Percentiles rank a stretch among this genome's conserved stretches.
phyloP scores from a whole-genome alignment of 2,113 vertebrate species.

The Rhinolophus sinicus region DNA sequence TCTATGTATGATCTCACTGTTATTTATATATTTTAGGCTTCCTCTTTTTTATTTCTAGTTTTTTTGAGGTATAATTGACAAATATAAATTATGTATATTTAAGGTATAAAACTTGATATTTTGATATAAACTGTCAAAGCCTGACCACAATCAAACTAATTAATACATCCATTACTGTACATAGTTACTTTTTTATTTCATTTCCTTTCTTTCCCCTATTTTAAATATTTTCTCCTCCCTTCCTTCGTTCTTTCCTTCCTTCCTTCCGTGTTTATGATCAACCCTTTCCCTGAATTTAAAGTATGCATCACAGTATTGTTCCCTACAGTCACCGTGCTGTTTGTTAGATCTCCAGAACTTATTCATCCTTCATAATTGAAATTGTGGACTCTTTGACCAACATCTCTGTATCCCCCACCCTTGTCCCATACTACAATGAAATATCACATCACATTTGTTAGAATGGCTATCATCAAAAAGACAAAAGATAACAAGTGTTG shows the following conservation, averaged over 20 bases:
- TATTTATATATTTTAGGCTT: background rate
- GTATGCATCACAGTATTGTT: too few relatives aligned
- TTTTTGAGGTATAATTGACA: background rate
- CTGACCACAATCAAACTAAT: background rate
- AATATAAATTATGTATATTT: background rate
- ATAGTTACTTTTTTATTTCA: background rate
- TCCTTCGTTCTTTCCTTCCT: background rate
- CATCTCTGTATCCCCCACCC: background rate
- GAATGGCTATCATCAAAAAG: background rate
- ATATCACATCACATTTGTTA: background rate
- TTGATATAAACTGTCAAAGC: background rate
- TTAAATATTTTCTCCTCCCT: background rate
- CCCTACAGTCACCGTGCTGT: background rate
- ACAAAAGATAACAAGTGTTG: background rate
- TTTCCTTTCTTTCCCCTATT: background rate
- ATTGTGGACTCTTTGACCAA: background rate
- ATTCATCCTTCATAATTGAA: background rate
- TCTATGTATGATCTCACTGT: background rate
- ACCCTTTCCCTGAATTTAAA: background rate
- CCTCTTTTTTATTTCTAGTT: background rate
- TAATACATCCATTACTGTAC: background rate
- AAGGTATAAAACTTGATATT: background rate
- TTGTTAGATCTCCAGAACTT: background rate
- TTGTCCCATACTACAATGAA: background rate
- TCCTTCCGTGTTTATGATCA: background rate